Percentiles rank a stretch among this genome's conserved stretches.
Conservation (phyloP, 1,140 invertebrate species). For the Lasioglossum albipes region DNA sequence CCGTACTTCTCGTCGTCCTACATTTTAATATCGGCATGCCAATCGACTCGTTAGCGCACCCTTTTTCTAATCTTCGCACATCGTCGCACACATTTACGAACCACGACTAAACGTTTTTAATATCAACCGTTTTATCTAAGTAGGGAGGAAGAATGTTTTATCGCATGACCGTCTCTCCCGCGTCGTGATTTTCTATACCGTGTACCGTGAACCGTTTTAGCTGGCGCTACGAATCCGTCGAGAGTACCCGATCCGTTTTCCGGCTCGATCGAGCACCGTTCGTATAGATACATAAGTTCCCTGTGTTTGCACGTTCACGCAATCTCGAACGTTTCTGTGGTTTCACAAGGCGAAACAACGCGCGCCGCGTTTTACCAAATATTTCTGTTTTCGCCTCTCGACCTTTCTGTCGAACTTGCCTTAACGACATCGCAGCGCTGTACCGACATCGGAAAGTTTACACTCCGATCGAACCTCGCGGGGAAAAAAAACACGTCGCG, state of each 20-base stretch:
- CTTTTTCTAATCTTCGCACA: conserved; percentile 56
- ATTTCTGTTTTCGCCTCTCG: too few relatives aligned
- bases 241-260: not conserved
- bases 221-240: not conserved
- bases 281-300: conserved; percentile 13
- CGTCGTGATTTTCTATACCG: conserved; percentile 25
- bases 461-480: too few relatives aligned
- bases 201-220: not conserved
- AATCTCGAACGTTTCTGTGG: conserved; percentile 27
- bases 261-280: conserved; percentile 19
- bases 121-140: conserved; percentile 29
- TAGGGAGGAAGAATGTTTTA: conserved; percentile 26
- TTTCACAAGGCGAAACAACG: too few relatives aligned
- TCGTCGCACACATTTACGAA: conserved; percentile 38
- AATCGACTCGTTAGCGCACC: conserved; percentile 47
- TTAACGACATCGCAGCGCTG: too few relatives aligned
- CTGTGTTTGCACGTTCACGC: conserved; percentile 28
- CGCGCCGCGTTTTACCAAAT: too few relatives aligned
- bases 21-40: conserved; percentile 26
- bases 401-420: too few relatives aligned
- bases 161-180: not conserved
- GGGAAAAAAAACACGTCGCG: too few relatives aligned
- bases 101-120: conserved; percentile 29
- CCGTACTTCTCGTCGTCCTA: conserved; percentile 40
- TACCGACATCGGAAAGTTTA: too few relatives aligned